Evolutionary conservation across 2,888 invertebrate species (phyloP).

Genomic region (Euplexia lucipara): DNA sequence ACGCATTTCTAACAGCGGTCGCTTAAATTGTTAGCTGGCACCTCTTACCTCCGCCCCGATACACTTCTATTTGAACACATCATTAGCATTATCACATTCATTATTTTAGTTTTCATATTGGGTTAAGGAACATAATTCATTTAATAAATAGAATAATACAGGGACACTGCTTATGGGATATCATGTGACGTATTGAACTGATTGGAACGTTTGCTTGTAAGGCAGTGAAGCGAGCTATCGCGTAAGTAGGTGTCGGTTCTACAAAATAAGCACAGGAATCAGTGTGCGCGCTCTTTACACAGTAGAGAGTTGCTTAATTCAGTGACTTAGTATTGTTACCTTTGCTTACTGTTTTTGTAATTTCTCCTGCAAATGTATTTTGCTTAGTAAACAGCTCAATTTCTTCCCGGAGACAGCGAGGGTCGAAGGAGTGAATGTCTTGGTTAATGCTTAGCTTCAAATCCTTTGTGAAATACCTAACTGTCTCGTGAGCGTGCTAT

Average conservation of each 20-base stretch:
- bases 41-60: not conserved
- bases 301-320: constrained; percentile 17
- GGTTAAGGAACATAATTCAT: constrained; percentile 36
- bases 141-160: constrained; percentile 14
- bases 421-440: constrained; percentile 71
- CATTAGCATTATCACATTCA: constrained; percentile 43
- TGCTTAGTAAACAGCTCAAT: constrained; percentile 44
- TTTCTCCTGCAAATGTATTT: constrained; percentile 21
- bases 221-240: constrained; percentile 6
- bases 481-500: constrained; percentile 86
- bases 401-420: constrained; percentile 59
- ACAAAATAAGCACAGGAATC: constrained; percentile 69
- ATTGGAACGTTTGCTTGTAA: constrained; percentile 13
- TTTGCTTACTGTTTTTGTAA: constrained; percentile 34
- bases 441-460: constrained; percentile 81
- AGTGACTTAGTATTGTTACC: constrained; percentile 11
- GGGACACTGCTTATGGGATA: constrained; percentile 18
- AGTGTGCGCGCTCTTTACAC: constrained; percentile 55
- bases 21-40: constrained; percentile 10
- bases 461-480: constrained; percentile 82
- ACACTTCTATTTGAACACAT: constrained; percentile 36
- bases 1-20: constrained; percentile 15
- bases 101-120: constrained; percentile 37
- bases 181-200: not conserved
- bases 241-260: constrained; percentile 26